Evolutionary conservation across 2,797 vertebrate genomes (phyloP), one percentile per base, ranked within the genome.

Genomic region (Tenualosa ilisha): DNA sequence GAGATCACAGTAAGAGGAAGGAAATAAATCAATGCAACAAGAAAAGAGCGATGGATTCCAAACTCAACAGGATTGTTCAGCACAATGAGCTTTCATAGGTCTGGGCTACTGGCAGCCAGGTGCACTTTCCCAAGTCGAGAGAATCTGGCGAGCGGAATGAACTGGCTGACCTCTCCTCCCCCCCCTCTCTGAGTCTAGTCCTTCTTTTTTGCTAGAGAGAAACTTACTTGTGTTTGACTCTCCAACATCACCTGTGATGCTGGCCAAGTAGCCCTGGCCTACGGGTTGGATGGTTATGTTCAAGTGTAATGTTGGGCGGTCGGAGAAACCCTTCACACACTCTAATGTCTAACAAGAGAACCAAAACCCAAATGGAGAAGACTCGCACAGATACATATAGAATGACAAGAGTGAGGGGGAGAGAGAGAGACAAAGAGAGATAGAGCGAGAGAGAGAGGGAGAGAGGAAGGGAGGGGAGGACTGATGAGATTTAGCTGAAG

Each of bases 71-170:
- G 15, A 37, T 43, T 3, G 31, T 37, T 65, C 37, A 87, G 85
- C 82, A 86, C 63, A 89, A 86, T 84, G 83, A 83, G 87, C 82
- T 85, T 89, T 88, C 87, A 89, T 88, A 89, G 89, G 89, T 89
- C 91, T 88, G 89, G 87, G 88, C 87, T 89, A 89, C 85, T 85
- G 86, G 86, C 87, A 82, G 68, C 24, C 68, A 75, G 68, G 68
- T 40, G 31, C 51, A 53, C 13, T 53, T 3, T 53, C 15, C 3
- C 51, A 53, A 31, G 31, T 31, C 31, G 15, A 15, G 12, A 13
- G 51, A 13, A 53, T 15, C 15, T 53, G 51, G 56, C 56, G 22
- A 22, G 56, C 6, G 56, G 20, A 20, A n/a, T 59, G 20, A 22
- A 22, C 20, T 22, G 11, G 12, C 51, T 3, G 11, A 54, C 15